Percentiles rank a stretch among this genome's conserved stretches.
Evolutionary conservation across 2,888 invertebrate genomes (phyloP).

Genomic region (Oligia fasciuncula): DNA sequence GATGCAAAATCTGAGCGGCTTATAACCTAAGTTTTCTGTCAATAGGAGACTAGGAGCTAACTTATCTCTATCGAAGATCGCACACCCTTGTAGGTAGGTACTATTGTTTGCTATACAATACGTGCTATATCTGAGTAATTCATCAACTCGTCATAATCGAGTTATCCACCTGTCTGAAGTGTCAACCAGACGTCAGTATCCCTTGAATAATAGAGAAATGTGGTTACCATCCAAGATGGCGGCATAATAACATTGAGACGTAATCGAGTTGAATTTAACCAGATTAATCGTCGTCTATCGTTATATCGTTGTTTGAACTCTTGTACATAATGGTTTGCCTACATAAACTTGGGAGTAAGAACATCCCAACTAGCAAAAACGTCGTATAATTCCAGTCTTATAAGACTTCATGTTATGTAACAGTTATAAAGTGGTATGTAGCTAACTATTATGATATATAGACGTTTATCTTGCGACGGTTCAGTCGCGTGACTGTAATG

Average conservation of each 20-base stretch:
- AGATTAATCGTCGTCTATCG: constrained; percentile 9
- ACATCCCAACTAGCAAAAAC: too few species aligned
- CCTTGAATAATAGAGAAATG: constrained; percentile 23
- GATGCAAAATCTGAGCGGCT: not conserved
- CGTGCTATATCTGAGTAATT: not conserved
- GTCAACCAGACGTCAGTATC: constrained; percentile 1
- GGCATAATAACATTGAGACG: constrained; percentile 16
- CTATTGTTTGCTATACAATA: constrained; percentile 9
- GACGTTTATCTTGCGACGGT: too few species aligned
- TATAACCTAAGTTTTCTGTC: not conserved
- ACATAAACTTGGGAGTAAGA: not conserved
- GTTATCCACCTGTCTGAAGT: not conserved
- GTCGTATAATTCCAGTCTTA: too few species aligned
- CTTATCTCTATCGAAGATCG: not conserved
- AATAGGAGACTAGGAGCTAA: too few species aligned
- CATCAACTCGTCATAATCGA: too few species aligned
- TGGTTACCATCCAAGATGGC: constrained; percentile 24
- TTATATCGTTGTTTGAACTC: constrained; percentile 15
- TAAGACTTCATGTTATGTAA: too few species aligned
- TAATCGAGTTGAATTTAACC: constrained; percentile 40
- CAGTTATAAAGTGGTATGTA: too few species aligned
- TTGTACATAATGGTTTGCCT: not conserved
- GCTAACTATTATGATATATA: too few species aligned
- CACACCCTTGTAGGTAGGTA: not conserved
- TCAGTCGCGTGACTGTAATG: too few species aligned